A percentile compares a stretch with the other conserved stretches of the same genome.
Conservation (phyloP, 92 coral and sea anemone genomes). For the Phenganax stokvisi region DNA sequence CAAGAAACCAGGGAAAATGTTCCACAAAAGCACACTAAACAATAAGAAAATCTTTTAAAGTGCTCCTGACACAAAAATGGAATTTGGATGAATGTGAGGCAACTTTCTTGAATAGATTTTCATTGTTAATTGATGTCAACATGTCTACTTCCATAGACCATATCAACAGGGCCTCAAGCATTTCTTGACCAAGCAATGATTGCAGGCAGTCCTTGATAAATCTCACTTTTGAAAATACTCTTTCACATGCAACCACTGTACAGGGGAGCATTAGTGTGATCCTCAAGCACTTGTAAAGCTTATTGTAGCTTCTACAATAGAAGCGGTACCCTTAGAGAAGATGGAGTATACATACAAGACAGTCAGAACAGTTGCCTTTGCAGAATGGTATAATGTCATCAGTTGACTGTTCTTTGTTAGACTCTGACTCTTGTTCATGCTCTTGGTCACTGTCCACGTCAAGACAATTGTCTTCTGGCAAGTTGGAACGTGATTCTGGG, state of each 20-base stretch:
- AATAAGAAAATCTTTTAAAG: slow-evolving; percentile 24
- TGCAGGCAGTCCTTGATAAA: slow-evolving; percentile 5
- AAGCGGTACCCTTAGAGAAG: slow-evolving; percentile 8
- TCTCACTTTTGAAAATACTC: slow-evolving; percentile 14
- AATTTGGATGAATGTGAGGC: background rate
- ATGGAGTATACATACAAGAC: slow-evolving; percentile 1
- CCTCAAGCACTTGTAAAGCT: slow-evolving; percentile 1
- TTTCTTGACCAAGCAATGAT: slow-evolving; percentile 2
- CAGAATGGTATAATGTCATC: slow-evolving; percentile 8
- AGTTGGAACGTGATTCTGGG: background rate
- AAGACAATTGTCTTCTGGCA: background rate
- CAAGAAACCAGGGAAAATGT: slow-evolving; percentile 12
- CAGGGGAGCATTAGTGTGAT: slow-evolving; percentile 15
- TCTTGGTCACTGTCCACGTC: slow-evolving; percentile 5
- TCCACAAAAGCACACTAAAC: slow-evolving; percentile 12
- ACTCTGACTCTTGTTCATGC: background rate
- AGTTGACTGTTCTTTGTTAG: slow-evolving; percentile 3
- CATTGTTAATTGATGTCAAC: slow-evolving; percentile 14
- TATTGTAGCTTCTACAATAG: slow-evolving; percentile 19
- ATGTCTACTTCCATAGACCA: slow-evolving; percentile 4
- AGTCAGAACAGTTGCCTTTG: slow-evolving; percentile 11
- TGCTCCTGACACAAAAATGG: no score
- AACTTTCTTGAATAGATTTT: background rate
- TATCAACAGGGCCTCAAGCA: slow-evolving; percentile 3
- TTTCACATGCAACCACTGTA: slow-evolving; percentile 13